Conservation (phyloP, 2,113 vertebrate genomes). For the Eulemur macaco region DNA sequence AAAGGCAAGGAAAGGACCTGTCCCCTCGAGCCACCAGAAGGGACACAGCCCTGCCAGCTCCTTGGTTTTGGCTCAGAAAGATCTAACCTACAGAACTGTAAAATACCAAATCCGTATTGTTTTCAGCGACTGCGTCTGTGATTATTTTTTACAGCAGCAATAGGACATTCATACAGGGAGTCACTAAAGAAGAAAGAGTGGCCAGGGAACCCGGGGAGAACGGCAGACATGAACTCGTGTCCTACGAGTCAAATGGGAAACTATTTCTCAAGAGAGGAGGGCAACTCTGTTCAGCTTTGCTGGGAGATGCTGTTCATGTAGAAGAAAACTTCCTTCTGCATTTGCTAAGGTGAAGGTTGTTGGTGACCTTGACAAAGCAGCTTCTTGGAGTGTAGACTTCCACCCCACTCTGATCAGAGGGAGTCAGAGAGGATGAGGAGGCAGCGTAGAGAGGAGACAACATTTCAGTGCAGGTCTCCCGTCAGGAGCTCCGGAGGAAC, state of each 20-base stretch:
- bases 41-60: no score
- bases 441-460: rapidly evolving
- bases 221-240: background rate
- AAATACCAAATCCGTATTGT: background rate
- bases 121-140: background rate
- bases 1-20: background rate
- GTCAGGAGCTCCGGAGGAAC: background rate
- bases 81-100: no score
- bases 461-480: background rate
- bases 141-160: background rate
- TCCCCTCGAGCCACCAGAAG: background rate
- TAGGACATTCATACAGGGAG: background rate
- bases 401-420: no score
- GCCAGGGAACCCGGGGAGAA: background rate
- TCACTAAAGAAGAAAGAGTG: background rate
- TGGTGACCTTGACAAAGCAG: background rate
- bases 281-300: background rate
- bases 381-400: background rate
- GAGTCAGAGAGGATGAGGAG: background rate
- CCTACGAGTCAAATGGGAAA: no score
- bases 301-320: rapidly evolving
- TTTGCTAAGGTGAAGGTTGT: background rate
- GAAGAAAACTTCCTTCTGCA: background rate
- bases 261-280: background rate
- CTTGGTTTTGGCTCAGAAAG: background rate